phyloP scores from a whole-genome alignment of 2,797 vertebrate species.

The Numenius phaeopus region DNA sequence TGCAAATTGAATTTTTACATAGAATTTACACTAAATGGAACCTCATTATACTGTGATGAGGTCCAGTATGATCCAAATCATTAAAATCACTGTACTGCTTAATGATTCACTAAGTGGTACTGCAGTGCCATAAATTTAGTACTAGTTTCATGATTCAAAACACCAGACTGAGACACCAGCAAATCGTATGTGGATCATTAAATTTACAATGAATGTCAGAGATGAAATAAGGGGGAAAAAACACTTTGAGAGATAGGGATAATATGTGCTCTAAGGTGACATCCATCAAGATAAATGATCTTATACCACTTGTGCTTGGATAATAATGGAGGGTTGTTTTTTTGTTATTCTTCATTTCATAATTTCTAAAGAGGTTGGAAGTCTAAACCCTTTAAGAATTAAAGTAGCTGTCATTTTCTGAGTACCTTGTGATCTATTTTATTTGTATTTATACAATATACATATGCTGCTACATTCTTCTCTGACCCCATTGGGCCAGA shows the following conservation, averaged over 20 bases:
- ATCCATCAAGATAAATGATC: conserved; percentile 88
- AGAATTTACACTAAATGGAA: conserved; percentile 87
- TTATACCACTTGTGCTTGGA: conserved; percentile 82
- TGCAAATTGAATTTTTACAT: conserved; percentile 88
- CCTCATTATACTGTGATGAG: conserved; percentile 85
- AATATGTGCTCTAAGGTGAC: conserved; percentile 87
- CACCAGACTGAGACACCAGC: conserved; percentile 85
- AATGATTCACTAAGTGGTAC: conserved; percentile 87
- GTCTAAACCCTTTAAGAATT: conserved; percentile 75
- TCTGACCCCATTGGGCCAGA: conserved; percentile 17
- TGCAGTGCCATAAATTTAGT: conserved; percentile 84
- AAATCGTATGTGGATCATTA: conserved; percentile 89
- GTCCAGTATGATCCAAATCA: conserved; percentile 87
- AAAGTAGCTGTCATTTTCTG: conserved; percentile 77
- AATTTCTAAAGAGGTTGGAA: conserved; percentile 80
- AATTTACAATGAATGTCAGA: conserved; percentile 89
- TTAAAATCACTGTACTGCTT: conserved; percentile 87
- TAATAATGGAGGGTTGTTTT: conserved; percentile 81
- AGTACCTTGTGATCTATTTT: conserved; percentile 75
- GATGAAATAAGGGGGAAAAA: conserved; percentile 87
- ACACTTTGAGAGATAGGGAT: conserved; percentile 86
- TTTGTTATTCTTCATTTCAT: conserved; percentile 83
- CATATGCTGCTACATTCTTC: conserved; percentile 70
- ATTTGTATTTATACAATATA: conserved; percentile 80
- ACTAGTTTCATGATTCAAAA: conserved; percentile 87